Evolutionary conservation across 2,797 vertebrate genomes (phyloP).

Genomic region (Eulemur mongoz): DNA sequence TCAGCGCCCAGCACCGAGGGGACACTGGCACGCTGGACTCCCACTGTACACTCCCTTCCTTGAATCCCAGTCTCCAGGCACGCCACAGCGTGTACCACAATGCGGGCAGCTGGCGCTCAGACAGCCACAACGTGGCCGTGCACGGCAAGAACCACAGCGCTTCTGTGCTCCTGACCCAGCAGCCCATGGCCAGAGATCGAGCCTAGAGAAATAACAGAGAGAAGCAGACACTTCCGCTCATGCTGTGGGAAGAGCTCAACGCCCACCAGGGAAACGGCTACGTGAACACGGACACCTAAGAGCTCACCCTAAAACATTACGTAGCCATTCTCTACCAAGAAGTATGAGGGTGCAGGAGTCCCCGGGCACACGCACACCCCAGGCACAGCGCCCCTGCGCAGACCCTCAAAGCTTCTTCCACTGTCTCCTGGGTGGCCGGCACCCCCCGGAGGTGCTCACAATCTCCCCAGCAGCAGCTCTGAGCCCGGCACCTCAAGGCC

Average conservation of each 20-base stretch:
- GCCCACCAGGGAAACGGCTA: neutral
- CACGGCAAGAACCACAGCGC: rapidly evolving
- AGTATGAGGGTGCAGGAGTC: neutral
- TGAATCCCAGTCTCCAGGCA: neutral
- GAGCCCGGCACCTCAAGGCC: neutral
- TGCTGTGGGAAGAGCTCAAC: neutral
- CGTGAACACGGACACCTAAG: neutral
- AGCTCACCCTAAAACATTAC: neutral
- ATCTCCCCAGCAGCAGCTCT: neutral
- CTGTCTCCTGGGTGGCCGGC: neutral
- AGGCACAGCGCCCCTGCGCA: neutral
- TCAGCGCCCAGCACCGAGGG: neutral
- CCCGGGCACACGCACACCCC: neutral
- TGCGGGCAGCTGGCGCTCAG: neutral
- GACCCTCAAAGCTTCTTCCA: neutral
- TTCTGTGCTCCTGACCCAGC: neutral
- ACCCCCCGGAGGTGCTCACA: neutral
- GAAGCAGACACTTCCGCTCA: neutral
- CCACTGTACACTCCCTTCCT: neutral
- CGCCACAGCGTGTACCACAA: rapidly evolving
- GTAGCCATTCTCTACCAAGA: neutral
- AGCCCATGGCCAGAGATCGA: neutral
- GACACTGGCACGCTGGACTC: neutral
- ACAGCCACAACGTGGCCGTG: neutral
- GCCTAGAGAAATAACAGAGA: neutral